These are phyloP conservation scores for Cochlearius cochlearius DNA, from an alignment of 2,113 vertebrate genomes.

Conservation along the genomic window DNA sequence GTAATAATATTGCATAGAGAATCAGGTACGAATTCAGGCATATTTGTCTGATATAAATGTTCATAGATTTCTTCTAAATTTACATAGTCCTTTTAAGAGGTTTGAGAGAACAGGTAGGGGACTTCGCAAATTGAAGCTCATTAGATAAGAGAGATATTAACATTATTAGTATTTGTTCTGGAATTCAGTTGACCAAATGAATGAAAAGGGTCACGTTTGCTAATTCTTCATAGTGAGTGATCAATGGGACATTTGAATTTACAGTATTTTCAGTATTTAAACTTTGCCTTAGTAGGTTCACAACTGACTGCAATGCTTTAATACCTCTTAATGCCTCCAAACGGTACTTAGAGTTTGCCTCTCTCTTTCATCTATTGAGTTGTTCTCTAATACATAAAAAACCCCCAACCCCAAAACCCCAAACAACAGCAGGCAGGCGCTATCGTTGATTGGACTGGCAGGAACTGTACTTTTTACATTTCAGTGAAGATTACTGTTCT, in stretches of 20 bases:
- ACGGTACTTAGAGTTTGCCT: not conserved
- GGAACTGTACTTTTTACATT: not conserved
- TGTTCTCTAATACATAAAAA: not conserved
- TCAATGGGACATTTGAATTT: not conserved
- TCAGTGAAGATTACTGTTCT: not conserved
- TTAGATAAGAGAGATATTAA: not conserved
- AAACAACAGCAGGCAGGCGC: not conserved
- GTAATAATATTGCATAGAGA: not conserved
- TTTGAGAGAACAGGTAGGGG: not conserved
- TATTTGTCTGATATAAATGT: not conserved
- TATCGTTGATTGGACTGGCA: not conserved
- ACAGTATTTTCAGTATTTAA: not conserved
- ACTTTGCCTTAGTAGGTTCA: not conserved
- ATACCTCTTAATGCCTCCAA: not conserved
- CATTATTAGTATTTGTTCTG: not conserved
- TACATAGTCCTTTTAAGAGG: not conserved
- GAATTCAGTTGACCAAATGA: not conserved
- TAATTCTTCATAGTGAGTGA: not conserved
- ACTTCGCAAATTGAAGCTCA: not conserved
- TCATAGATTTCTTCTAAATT: not conserved
- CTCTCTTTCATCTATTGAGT: not conserved
- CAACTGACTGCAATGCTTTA: not conserved
- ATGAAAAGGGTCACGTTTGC: not conserved
- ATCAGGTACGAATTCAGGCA: not conserved
- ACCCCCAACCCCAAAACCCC: too few species aligned